phyloP scores from a whole-genome alignment of 1,140 invertebrate genomes.

The Drosophila varians region DNA sequence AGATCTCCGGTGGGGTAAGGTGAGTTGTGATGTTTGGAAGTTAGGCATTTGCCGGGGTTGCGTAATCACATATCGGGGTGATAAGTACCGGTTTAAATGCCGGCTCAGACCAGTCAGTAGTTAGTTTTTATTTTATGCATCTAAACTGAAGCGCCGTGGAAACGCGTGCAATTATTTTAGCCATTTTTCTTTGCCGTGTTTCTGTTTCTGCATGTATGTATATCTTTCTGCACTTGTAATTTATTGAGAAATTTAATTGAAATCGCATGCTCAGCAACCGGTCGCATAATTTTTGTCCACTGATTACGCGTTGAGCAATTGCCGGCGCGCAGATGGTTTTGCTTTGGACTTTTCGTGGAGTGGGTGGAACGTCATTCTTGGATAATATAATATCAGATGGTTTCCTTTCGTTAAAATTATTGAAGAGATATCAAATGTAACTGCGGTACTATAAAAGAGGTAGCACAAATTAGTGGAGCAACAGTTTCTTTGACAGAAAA shows the following conservation, averaged over 20 bases:
- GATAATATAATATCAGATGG: conserved; percentile 9
- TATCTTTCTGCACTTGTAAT: conserved; percentile 66
- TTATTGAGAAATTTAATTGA: conserved; percentile 79
- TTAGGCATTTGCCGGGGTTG: conserved; percentile 52
- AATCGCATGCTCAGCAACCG: conserved; percentile 66
- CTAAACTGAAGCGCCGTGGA: conserved; percentile 49
- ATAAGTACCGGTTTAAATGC: conserved; percentile 71
- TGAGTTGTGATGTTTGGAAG: conserved; percentile 30
- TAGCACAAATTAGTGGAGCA: not conserved
- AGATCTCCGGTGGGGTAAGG: conserved; percentile 26
- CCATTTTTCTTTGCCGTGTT: conserved; percentile 6
- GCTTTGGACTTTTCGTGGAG: conserved; percentile 9
- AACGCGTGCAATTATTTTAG: conserved; percentile 39
- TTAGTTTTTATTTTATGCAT: conserved; percentile 56
- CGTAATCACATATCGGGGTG: conserved; percentile 61
- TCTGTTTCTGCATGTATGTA: conserved; percentile 4
- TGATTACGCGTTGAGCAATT: conserved; percentile 55
- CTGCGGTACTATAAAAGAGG: not conserved
- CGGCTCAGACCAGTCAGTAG: conserved; percentile 56
- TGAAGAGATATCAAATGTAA: not conserved
- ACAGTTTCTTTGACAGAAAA: not conserved
- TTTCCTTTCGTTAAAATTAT: not conserved
- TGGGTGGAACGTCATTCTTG: conserved; percentile 1
- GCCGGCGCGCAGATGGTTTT: conserved; percentile 13
- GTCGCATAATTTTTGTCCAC: conserved; percentile 55